Evolutionary conservation across 2,888 invertebrate species (phyloP), one percentile per base, ranked within the genome.

Genomic region (Athalia circularis): DNA sequence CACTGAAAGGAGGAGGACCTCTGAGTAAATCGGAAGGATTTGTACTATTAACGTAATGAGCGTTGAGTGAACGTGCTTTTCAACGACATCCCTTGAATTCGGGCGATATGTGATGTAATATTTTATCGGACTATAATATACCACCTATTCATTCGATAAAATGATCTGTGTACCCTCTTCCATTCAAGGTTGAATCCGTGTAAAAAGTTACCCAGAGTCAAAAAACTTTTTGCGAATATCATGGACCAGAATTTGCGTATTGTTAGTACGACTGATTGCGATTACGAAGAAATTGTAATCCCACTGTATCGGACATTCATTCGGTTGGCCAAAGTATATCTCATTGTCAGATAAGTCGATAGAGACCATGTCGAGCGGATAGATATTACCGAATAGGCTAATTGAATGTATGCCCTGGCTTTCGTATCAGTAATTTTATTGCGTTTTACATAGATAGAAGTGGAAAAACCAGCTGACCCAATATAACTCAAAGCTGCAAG

Each of bases 21-120:
- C 61, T 59, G 47, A 13, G 11, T 62, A 48, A 62, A 57, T 29
- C 75, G 48, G 64, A 43, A 50, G 48, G 62, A 75, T 75, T 75
- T 75, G 50, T 75, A 64, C 75, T 62, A 75, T 75, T 62, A 62
- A 75, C 48, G 75, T 75, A 75, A 75, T 62, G 75, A 75, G 75
- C 75, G 62, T 52, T 15, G 50, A 7, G 62, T 48, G 64, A 64
- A 75, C 75, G 75, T 75, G 75, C 47, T 52, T 48, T 4, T 29
- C 43, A 75, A 8, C 29, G 47, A 15, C 75, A 50, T 13, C 8
- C 50, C 52, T 62, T 64, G 48, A 43, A 75, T 13, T 11, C 13
- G 15, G 72, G 45, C 15, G 15, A 59, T 45, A 59, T 72, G 48
- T 64, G 75, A 62, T 13, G 11, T 62, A 15, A 45, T 50, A 50